Base-by-base conservation (phyloP, 92 coral and sea anemone genomes). In the Meandrina meandrites region DNA sequence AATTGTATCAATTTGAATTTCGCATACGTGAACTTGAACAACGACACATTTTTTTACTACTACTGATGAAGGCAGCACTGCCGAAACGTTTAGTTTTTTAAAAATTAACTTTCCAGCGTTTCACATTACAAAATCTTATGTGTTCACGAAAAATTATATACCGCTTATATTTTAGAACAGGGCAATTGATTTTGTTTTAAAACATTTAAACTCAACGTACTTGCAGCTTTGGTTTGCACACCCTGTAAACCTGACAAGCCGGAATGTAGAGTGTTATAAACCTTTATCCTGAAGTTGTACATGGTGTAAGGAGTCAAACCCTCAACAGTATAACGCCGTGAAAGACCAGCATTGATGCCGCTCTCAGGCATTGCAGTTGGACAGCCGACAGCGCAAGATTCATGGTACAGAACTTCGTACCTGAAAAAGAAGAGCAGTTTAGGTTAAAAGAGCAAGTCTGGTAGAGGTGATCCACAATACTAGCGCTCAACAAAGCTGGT, bases 191-290 rank as follows among this genome's bases (percentile, higher is more conserved):
- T 56, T 56, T 56, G 18, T 56, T 31, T 18, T 58, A n/a, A 27
- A 34, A 47, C 56, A 18, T 24, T 7, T 62, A 35, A 50, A 30
- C 27, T 58, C 71, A 24, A 27, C 93, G 72, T 84, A 93, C 99
- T 94, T 78, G 93, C 88, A 28, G 99, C 93, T 74, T 81, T 78
- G n/a, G 99, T 97, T 48, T 81, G 84, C 18, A 87, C 93, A 5
- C 74, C 62, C 54, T 84, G 92, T 6, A 78, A 82, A 17, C 81
- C 90, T 6, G 98, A 95, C 30, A 92, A 80, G 19, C 96, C 87
- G 12, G 88, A 88, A 75, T 89, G 75, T n/a, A 54, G 88, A 3
- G 76, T 86, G 86, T 95, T 95, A 32, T 91, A 78, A 16, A 85
- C 96, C 11, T 95, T 93, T 37, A 95, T 85, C 40, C 80, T 93